phyloP scores from a whole-genome alignment of 2,113 vertebrate species.

The Crotophaga sulcirostris region DNA sequence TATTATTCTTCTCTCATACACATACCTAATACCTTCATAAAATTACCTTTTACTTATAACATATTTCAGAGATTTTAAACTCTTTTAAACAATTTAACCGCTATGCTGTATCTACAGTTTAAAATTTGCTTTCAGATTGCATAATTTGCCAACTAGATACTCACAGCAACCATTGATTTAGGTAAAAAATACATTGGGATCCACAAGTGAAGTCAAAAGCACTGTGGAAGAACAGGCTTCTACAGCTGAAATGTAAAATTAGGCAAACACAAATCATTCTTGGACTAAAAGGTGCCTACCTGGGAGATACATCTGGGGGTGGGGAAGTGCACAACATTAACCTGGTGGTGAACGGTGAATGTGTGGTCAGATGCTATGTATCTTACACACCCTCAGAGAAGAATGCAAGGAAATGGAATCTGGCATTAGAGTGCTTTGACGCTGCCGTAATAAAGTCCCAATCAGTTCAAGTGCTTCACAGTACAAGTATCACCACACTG shows the following conservation, averaged over 20 bases:
- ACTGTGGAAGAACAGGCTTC: neutral
- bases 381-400: neutral
- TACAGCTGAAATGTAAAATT: neutral
- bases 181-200: neutral
- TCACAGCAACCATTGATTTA: neutral
- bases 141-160: neutral
- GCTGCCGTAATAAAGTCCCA: neutral
- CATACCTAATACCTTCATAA: neutral
- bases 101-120: neutral
- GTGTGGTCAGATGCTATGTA: neutral
- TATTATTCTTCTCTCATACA: neutral
- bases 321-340: neutral
- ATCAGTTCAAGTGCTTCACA: neutral
- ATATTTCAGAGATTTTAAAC: neutral
- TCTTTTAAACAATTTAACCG: neutral
- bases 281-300: neutral
- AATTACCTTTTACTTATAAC: neutral
- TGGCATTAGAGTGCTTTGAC: neutral
- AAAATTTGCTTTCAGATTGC: neutral
- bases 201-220: neutral
- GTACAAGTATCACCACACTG: neutral
- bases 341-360: neutral
- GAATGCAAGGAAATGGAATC: neutral
- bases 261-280: neutral
- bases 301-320: neutral